Conservation (phyloP, 2,888 invertebrate genomes). For the Hyppa rectilinea region DNA sequence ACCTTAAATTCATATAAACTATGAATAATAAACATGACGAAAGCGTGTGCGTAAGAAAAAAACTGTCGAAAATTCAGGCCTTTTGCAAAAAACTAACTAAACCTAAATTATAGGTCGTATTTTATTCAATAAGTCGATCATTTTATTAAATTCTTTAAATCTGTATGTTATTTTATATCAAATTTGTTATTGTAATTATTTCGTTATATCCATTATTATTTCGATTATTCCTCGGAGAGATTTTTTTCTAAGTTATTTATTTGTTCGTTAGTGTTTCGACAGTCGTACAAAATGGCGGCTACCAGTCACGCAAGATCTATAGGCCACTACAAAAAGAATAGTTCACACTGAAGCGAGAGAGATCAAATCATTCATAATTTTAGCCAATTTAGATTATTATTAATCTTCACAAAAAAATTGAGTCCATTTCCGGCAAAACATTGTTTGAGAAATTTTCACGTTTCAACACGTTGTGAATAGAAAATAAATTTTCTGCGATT, state of each 20-base stretch:
- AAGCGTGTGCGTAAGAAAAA: constrained; percentile 10
- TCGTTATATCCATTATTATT: not conserved
- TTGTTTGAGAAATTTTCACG: not conserved
- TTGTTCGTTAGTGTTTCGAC: not conserved
- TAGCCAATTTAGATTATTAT: not conserved
- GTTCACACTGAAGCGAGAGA: not conserved
- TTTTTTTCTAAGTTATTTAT: too few relatives aligned
- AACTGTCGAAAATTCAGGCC: constrained; percentile 40
- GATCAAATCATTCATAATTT: not conserved
- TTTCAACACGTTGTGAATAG: not conserved
- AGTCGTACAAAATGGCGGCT: constrained; percentile 1
- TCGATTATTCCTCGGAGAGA: not conserved
- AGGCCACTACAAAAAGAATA: not conserved
- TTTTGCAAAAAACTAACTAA: constrained; percentile 5
- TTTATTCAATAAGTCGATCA: not conserved
- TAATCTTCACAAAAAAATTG: not conserved
- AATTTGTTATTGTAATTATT: not conserved
- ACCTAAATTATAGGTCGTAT: constrained; percentile 1
- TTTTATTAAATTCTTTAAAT: not conserved
- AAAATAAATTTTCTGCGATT: not conserved
- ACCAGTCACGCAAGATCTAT: not conserved
- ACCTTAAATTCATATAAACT: constrained; percentile 31
- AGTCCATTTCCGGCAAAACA: not conserved
- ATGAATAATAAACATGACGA: constrained; percentile 18
- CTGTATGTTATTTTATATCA: not conserved